These are phyloP conservation scores for Meteorus cinctellus DNA, from an alignment of 2,888 invertebrate species.

Conservation along the genomic window DNA sequence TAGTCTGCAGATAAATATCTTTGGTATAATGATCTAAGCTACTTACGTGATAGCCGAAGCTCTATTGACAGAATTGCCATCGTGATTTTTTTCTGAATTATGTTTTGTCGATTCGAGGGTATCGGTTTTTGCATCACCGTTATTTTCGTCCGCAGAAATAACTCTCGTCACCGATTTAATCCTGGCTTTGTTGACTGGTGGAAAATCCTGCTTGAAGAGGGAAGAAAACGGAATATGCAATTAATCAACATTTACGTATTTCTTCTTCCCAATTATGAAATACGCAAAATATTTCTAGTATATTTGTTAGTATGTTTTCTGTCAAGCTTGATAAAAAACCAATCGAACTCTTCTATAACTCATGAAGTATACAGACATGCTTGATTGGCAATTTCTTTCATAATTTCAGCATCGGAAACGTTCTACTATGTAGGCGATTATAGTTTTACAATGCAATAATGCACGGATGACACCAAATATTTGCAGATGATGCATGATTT, in stretches of 20 bases:
- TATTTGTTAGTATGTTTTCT: too few relatives aligned
- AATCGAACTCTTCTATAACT: background rate
- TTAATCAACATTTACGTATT: too few relatives aligned
- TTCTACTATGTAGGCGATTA: too few relatives aligned
- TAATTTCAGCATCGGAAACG: too few relatives aligned
- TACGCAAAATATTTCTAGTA: too few relatives aligned
- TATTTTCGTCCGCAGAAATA: conserved; percentile 70
- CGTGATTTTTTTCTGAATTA: conserved; percentile 67
- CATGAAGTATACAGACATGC: conserved; percentile 1
- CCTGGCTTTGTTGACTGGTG: conserved; percentile 76
- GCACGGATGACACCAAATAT: too few relatives aligned
- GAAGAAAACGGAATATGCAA: background rate
- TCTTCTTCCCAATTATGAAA: too few relatives aligned
- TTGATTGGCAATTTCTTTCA: too few relatives aligned
- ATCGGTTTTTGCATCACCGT: conserved; percentile 73
- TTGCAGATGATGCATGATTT: too few relatives aligned
- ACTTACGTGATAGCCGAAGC: conserved; percentile 80
- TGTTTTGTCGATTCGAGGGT: conserved; percentile 69
- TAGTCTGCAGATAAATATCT: background rate
- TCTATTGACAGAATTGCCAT: conserved; percentile 74
- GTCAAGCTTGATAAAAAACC: too few relatives aligned
- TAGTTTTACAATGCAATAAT: too few relatives aligned
- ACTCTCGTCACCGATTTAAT: conserved; percentile 72
- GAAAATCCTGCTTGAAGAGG: conserved; percentile 76
- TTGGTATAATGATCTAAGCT: conserved; percentile 47